phyloP scores from a whole-genome alignment of 2,797 vertebrate species.

The Girardinus metallicus region DNA sequence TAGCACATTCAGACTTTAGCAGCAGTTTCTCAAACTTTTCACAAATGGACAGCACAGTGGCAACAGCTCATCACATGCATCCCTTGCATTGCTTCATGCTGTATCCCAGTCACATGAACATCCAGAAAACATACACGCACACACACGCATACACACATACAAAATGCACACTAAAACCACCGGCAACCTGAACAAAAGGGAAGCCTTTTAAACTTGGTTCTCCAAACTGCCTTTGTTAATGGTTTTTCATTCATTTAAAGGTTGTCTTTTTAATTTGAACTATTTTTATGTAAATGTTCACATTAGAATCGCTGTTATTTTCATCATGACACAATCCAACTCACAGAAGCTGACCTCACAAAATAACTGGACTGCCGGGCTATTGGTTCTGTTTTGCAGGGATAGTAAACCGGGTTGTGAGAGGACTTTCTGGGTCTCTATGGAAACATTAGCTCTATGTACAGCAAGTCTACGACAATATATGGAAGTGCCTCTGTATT shows the following conservation, averaged over 20 bases:
- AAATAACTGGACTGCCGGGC: constrained; percentile 87
- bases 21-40: constrained; percentile 71
- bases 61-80: constrained; percentile 61
- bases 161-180: constrained; percentile 50
- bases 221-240: constrained; percentile 77
- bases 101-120: constrained; percentile 47
- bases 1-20: constrained; percentile 38
- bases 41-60: constrained; percentile 61
- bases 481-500: constrained; percentile 85
- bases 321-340: constrained; percentile 67
- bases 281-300: constrained; percentile 72
- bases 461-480: constrained; percentile 74
- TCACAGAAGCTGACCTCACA: constrained; percentile 73
- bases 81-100: constrained; percentile 66
- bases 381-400: constrained; percentile 81
- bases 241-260: constrained; percentile 78
- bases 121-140: constrained; percentile 43
- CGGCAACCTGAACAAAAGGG: constrained; percentile 65
- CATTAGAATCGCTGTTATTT: constrained; percentile 65
- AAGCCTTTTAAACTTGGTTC: constrained; percentile 79
- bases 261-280: constrained; percentile 74
- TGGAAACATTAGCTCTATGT: constrained; percentile 73
- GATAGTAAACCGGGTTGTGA: constrained; percentile 68
- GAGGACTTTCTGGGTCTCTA: constrained; percentile 57
- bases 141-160: constrained; percentile 12